A percentile compares a stretch with the other conserved stretches of the same genome.
Conservation (phyloP, 2,113 vertebrate species). For the Pseudorasbora parva region DNA sequence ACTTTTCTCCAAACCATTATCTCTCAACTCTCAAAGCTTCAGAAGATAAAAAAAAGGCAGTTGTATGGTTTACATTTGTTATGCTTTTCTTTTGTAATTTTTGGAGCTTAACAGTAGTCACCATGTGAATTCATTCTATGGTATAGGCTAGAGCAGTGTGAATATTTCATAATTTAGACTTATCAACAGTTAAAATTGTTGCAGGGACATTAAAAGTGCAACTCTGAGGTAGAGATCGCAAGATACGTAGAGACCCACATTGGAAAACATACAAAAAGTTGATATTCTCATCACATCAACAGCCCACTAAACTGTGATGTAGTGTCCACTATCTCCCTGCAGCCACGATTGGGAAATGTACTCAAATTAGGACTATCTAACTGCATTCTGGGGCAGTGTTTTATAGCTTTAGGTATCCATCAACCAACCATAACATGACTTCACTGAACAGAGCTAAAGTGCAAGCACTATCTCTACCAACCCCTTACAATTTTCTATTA, state of each 20-base stretch:
- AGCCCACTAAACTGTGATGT: background rate
- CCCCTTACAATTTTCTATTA: conserved; percentile 25
- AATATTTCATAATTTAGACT: background rate
- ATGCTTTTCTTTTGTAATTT: background rate
- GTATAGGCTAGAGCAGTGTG: background rate
- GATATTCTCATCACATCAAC: background rate
- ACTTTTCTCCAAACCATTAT: background rate
- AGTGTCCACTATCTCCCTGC: background rate
- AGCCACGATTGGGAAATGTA: background rate
- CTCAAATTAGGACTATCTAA: conserved; percentile 16
- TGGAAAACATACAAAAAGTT: background rate
- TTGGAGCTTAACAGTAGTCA: background rate
- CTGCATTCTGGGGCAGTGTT: background rate
- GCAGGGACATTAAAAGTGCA: background rate
- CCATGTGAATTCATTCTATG: background rate
- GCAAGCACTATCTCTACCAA: conserved; percentile 46
- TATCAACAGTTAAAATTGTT: background rate
- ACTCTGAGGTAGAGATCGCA: background rate
- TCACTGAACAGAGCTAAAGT: conserved; percentile 26
- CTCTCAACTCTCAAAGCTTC: background rate
- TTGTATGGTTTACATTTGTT: background rate
- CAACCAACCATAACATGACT: background rate
- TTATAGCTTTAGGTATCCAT: background rate
- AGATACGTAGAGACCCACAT: background rate
- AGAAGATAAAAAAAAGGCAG: background rate